Percentiles rank a stretch among this genome's conserved stretches.
These are phyloP conservation scores for Acinonyx jubatus DNA, from an alignment of 2,113 vertebrate genomes.

Conservation along the genomic window DNA sequence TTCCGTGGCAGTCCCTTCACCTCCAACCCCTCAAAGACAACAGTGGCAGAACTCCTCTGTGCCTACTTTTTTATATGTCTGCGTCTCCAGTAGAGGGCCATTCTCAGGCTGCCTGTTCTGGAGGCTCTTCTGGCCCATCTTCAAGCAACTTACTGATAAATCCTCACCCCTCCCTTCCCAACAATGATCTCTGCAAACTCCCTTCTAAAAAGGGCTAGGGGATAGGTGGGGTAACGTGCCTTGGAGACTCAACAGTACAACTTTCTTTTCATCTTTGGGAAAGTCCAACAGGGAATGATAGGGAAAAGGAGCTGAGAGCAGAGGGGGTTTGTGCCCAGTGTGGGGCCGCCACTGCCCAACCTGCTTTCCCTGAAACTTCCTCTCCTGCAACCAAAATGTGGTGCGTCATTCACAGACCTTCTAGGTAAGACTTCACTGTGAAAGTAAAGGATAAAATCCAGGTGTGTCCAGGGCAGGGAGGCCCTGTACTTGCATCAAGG, in stretches of 20 bases:
- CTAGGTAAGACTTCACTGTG: constrained; percentile 1
- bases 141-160: neutral
- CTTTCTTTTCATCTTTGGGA: neutral
- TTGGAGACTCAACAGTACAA: neutral
- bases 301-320: neutral
- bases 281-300: neutral
- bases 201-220: neutral
- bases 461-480: neutral
- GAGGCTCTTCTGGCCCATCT: neutral
- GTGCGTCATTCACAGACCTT: neutral
- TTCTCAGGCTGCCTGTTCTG: neutral
- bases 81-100: neutral
- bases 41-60: neutral
- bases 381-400: neutral
- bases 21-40: neutral
- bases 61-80: neutral
- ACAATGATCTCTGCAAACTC: neutral
- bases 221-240: neutral
- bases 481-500: neutral
- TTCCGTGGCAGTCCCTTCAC: neutral
- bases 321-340: too few species aligned
- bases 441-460: neutral
- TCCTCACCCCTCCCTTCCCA: neutral
- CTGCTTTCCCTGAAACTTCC: neutral
- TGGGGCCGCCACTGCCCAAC: neutral